Evolutionary conservation across 2,888 invertebrate genomes (phyloP), one percentile per base, ranked within the genome.

Genomic region (Tetrapedia diversipes): DNA sequence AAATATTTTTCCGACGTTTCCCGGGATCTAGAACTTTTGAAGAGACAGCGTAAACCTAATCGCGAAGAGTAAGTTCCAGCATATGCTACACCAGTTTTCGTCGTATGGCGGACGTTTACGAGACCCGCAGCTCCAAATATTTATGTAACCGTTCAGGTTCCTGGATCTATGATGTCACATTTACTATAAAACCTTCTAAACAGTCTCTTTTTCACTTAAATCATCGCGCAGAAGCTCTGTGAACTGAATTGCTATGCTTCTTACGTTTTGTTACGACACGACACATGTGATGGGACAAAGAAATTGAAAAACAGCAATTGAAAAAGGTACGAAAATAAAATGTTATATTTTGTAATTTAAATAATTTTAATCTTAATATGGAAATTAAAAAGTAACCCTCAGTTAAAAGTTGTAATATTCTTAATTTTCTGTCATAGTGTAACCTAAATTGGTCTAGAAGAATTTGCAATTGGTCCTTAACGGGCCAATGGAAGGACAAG

Each of bases 111-210:
- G 64, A 81, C 73, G 76, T 84, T 83, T 81, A 80, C 67, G 81
- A 79, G 81, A 78, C 47, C 68, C 51, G 57, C 45, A 29, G 64
- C 43, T 59, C 72, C 74, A 87, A 86, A 86, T 83, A 82, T 87
- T 87, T 86, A 79, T 43, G 63, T 51, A 68, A 60, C 61, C 54
- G 51, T 19, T 41, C 71, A 78, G 81, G 84, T 81, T 86, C 77
- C 77, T 84, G 80, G 83, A 86, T 79, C 74, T 75, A 56, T 77
- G 75, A 79, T 77, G 70, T 76, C 80, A 74, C 77, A 79, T 79
- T 72, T 77, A 60, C 66, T 47, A 34, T 27, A 64, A 63, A 71
- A 68, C 53, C 56, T 47, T 70, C 53, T 43, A 67, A 77, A 57
- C 63, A 77, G 63, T 56, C n/a, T 29, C 27, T 53, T 39, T 63